A percentile compares a stretch with the other conserved stretches of the same genome.
phyloP scores from a whole-genome alignment of 2,797 vertebrate species.

The Leucoraja ocellata region DNA sequence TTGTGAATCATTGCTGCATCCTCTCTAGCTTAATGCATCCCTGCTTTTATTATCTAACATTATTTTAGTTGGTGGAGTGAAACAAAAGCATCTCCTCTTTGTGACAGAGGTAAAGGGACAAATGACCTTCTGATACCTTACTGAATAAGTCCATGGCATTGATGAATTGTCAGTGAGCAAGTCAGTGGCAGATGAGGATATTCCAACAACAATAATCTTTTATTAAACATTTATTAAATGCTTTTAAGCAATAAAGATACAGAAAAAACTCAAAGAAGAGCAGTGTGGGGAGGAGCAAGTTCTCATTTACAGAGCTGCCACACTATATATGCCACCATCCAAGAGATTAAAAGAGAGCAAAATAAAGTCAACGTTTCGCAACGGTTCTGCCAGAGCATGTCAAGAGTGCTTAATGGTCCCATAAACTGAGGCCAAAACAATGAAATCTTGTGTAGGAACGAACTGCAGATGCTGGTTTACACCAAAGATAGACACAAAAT shows the following conservation, averaged over 20 bases:
- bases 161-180: not conserved
- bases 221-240: not conserved
- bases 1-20: too few relatives aligned
- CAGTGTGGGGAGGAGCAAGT: not conserved
- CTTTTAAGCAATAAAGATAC: not conserved
- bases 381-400: too few relatives aligned
- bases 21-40: not conserved
- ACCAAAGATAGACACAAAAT: too few relatives aligned
- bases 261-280: not conserved
- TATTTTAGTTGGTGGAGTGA: not conserved
- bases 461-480: too few relatives aligned
- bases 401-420: too few relatives aligned
- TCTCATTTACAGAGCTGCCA: not conserved
- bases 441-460: too few relatives aligned
- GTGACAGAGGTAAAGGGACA: not conserved
- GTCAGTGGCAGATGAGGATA: not conserved
- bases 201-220: not conserved
- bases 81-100: not conserved
- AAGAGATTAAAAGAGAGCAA: not conserved
- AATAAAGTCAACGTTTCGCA: not conserved
- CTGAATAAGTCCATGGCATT: not conserved
- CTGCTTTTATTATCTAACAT: not conserved
- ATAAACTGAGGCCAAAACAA: too few relatives aligned
- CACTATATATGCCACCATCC: not conserved
- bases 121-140: not conserved